A percentile compares a stretch with the other conserved stretches of the same genome.
Conservation (phyloP, 2,888 invertebrate genomes). For the Erebia palarica region DNA sequence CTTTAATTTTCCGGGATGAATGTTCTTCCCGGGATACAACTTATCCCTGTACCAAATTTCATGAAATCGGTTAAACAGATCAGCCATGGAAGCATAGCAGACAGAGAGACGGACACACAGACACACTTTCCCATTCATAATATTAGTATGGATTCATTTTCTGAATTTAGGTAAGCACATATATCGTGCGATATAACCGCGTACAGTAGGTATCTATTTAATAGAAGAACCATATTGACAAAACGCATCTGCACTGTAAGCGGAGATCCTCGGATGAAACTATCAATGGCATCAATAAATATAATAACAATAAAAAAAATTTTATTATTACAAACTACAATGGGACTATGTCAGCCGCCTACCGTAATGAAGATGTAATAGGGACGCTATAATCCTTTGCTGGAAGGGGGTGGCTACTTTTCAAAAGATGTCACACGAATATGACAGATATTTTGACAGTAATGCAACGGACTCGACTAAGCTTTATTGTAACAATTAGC, state of each 20-base stretch:
- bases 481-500: constrained; percentile 36
- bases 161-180: too few species aligned
- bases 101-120: too few species aligned
- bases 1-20: too few species aligned
- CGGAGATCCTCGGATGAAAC: constrained; percentile 70
- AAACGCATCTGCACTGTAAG: constrained; percentile 59
- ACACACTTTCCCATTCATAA: too few species aligned
- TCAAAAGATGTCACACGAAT: constrained; percentile 79
- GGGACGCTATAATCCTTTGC: constrained; percentile 76
- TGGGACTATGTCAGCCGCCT: constrained; percentile 72
- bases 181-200: too few species aligned
- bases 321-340: constrained; percentile 61
- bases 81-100: too few species aligned
- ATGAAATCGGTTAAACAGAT: too few species aligned
- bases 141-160: too few species aligned
- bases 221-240: constrained; percentile 41
- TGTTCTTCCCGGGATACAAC: too few species aligned
- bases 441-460: constrained; percentile 82
- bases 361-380: constrained; percentile 82
- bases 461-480: constrained; percentile 71
- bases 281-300: constrained; percentile 66
- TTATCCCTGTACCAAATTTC: too few species aligned
- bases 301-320: constrained; percentile 68
- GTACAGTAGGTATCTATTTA: constrained; percentile 18
- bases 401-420: constrained; percentile 69